A percentile compares a stretch with the other conserved stretches of the same genome.
Evolutionary conservation across 2,888 invertebrate genomes (phyloP).

Genomic region (Mythimna lalbum): DNA sequence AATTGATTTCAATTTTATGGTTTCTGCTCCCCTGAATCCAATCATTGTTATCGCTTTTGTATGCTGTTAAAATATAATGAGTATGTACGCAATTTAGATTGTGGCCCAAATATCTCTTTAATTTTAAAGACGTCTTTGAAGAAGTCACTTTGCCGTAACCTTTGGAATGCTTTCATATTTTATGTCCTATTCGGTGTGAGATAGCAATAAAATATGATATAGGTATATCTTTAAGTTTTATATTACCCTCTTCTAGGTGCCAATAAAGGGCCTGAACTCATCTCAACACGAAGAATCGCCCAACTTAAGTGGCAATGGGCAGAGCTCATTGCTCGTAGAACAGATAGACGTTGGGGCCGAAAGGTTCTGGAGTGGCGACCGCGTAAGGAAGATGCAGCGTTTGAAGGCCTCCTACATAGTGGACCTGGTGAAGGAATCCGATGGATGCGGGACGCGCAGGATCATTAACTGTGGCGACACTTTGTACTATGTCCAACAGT

Average conservation of each 20-base stretch:
- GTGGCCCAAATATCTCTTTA: constrained; percentile 68
- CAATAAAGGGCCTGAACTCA: constrained; percentile 10
- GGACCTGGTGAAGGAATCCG: no score
- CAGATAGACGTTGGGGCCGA: no score
- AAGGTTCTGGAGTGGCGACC: no score
- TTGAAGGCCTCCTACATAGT: no score
- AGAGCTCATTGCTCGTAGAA: no score
- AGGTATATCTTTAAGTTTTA: constrained; percentile 36
- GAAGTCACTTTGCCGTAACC: constrained; percentile 42
- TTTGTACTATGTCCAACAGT: no score
- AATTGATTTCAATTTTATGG: constrained; percentile 91
- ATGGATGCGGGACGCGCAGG: no score
- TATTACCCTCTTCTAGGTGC: constrained; percentile 25
- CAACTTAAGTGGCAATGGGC: no score
- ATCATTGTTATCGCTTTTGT: constrained; percentile 89
- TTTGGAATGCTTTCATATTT: constrained; percentile 46
- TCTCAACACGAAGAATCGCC: no score
- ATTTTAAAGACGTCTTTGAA: constrained; percentile 52
- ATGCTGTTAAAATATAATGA: constrained; percentile 88
- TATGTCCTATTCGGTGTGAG: constrained; percentile 41
- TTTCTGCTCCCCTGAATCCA: constrained; percentile 89
- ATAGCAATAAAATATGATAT: constrained; percentile 51
- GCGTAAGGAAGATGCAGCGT: no score
- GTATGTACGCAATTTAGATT: constrained; percentile 80
- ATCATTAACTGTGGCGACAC: no score